phyloP scores from a whole-genome alignment of 2,113 vertebrate genomes.

The Myotis yumanensis region DNA sequence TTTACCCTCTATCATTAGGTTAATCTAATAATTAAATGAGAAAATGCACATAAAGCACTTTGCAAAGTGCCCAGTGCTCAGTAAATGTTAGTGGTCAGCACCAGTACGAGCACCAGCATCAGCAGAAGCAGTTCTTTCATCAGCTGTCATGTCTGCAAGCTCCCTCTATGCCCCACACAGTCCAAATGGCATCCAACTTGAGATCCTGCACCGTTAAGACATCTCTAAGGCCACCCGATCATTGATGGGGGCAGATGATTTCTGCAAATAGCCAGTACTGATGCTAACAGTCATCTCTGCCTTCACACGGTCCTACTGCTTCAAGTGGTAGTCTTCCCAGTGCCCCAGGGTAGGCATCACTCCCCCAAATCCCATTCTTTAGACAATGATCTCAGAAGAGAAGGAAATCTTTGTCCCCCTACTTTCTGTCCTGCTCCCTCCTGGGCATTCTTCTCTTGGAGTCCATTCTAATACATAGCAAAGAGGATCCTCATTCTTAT shows the following conservation, averaged over 20 bases:
- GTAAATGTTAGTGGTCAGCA: neutral
- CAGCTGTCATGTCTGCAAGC: neutral
- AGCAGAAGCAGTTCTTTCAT: neutral
- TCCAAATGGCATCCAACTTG: neutral
- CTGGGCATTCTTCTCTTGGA: neutral
- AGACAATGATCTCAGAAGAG: neutral
- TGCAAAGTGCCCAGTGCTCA: fast-evolving
- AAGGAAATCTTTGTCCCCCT: neutral
- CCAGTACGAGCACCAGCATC: fast-evolving
- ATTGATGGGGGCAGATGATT: neutral
- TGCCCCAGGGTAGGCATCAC: neutral
- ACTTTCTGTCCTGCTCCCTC: neutral
- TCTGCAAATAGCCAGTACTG: neutral
- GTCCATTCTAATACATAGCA: neutral
- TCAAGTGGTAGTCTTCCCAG: neutral
- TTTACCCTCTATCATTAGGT: neutral
- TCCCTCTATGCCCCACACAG: neutral
- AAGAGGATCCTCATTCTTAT: neutral
- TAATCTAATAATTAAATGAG: neutral
- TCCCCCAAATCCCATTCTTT: neutral
- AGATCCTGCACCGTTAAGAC: neutral
- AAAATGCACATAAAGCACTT: neutral
- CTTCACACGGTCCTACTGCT: neutral
- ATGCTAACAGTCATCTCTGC: neutral
- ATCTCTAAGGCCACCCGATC: neutral